Percentiles rank a stretch among this genome's conserved stretches.
These are phyloP conservation scores for Andrena bicolor DNA, from an alignment of 2,888 invertebrate species.

Conservation along the genomic window DNA sequence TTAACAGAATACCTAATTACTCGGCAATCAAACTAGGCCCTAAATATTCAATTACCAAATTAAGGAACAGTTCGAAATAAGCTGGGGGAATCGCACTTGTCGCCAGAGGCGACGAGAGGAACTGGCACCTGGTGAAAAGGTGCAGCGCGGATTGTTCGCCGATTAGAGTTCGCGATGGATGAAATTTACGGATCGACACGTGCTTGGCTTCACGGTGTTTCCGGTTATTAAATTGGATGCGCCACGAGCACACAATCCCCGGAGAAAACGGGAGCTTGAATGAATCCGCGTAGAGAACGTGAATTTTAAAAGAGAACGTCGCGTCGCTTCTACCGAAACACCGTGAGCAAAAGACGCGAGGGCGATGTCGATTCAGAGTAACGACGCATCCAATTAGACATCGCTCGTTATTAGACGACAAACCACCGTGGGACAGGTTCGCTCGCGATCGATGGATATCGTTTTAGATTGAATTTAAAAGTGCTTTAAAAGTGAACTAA, in stretches of 20 bases:
- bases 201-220: not conserved
- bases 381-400: slow-evolving; percentile 34
- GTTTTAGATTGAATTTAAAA: slow-evolving; percentile 82
- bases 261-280: too few relatives aligned
- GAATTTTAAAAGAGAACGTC: too few relatives aligned
- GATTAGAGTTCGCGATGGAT: slow-evolving; percentile 19
- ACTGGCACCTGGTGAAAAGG: slow-evolving; percentile 6
- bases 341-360: not conserved
- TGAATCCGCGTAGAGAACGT: too few relatives aligned
- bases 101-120: slow-evolving; percentile 29
- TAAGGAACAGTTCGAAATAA: not conserved
- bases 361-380: not conserved
- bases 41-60: not conserved
- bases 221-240: not conserved
- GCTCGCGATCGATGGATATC: slow-evolving; percentile 61
- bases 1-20: too few relatives aligned
- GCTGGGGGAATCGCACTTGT: slow-evolving; percentile 5
- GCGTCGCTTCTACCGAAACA: not conserved
- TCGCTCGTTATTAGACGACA: slow-evolving; percentile 39
- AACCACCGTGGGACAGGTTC: slow-evolving; percentile 56
- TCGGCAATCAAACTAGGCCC: not conserved
- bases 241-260: too few relatives aligned
- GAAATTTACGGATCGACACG: slow-evolving; percentile 4
- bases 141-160: slow-evolving; percentile 17
- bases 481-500: slow-evolving; percentile 84